These are phyloP conservation scores for Limonius californicus DNA, from an alignment of 1,140 invertebrate species.

Conservation along the genomic window DNA sequence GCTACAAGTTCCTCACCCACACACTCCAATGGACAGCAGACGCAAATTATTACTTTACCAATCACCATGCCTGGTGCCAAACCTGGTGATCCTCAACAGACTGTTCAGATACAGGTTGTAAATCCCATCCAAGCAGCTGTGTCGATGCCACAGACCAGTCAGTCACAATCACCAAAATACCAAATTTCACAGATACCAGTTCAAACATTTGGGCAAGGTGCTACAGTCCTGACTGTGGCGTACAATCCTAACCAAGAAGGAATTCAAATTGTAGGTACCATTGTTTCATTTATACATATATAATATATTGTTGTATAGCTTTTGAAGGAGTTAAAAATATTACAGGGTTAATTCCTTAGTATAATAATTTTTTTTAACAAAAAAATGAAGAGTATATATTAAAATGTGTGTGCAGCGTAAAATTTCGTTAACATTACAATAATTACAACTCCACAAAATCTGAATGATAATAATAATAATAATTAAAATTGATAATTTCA, in stretches of 20 bases:
- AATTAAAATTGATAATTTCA: too few relatives aligned
- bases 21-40: constrained; percentile 46
- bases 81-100: constrained; percentile 68
- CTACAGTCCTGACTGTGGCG: constrained; percentile 67
- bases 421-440: too few relatives aligned
- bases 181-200: constrained; percentile 65
- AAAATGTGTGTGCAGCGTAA: too few relatives aligned
- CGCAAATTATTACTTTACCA: constrained; percentile 67
- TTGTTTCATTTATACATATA: too few relatives aligned
- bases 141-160: constrained; percentile 34
- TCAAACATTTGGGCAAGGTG: constrained; percentile 58
- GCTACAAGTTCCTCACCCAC: constrained; percentile 41
- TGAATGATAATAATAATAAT: too few relatives aligned
- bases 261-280: constrained; percentile 53
- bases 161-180: constrained; percentile 62
- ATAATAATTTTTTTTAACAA: too few relatives aligned
- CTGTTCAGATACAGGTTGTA: constrained; percentile 70
- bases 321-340: too few relatives aligned
- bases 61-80: constrained; percentile 70
- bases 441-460: too few relatives aligned
- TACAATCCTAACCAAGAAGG: constrained; percentile 59
- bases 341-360: too few relatives aligned
- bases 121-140: constrained; percentile 32
- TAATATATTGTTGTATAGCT: too few relatives aligned
- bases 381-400: too few relatives aligned